Conservation (phyloP, 2,888 invertebrate genomes). For the Sphinx pinastri region DNA sequence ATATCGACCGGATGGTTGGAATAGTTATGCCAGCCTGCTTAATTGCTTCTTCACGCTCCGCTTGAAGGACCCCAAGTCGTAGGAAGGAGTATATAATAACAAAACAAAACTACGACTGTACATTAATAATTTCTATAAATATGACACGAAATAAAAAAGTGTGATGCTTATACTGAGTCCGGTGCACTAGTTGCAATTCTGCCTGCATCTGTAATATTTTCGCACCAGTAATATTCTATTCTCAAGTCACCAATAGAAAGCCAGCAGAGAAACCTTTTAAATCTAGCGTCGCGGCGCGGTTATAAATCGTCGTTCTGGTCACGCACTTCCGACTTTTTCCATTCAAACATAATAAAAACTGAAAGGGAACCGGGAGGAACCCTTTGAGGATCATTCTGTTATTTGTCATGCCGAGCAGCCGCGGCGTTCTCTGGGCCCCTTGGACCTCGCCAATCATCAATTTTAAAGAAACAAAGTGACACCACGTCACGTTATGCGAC, state of each 20-base stretch:
- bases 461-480: conserved; percentile 23
- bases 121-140: too few relatives aligned
- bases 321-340: conserved; percentile 27
- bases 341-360: conserved; percentile 27
- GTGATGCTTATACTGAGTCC: too few relatives aligned
- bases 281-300: neutral
- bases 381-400: conserved; percentile 27
- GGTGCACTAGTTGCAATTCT: too few relatives aligned
- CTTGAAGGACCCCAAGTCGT: too few relatives aligned
- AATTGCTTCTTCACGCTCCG: too few relatives aligned
- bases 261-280: conserved; percentile 3
- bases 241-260: neutral
- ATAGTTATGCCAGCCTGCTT: too few relatives aligned
- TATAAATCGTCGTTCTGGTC: conserved; percentile 21
- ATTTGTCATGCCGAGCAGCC: conserved; percentile 28
- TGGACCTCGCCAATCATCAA: conserved; percentile 28
- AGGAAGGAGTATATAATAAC: too few relatives aligned
- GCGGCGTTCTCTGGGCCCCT: conserved; percentile 24
- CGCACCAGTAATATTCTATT: neutral
- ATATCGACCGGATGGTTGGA: too few relatives aligned
- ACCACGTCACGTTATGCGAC: conserved; percentile 10
- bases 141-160: too few relatives aligned
- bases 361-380: conserved; percentile 23
- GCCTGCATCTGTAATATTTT: too few relatives aligned
- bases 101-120: too few relatives aligned